Evolutionary conservation across 1,140 invertebrate genomes (phyloP).

Genomic region (Ostrea denselamellosa): DNA sequence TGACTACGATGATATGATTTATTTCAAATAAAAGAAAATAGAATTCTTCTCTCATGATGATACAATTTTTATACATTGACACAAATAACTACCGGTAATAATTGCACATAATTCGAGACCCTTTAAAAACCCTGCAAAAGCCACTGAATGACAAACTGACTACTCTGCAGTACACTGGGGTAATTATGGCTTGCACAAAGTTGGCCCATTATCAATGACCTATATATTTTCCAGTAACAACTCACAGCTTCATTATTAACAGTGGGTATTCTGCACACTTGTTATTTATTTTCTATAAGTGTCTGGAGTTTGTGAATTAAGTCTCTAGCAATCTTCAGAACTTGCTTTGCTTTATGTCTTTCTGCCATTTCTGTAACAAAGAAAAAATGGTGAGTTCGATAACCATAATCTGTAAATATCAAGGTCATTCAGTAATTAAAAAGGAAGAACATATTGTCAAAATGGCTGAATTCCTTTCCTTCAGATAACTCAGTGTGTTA

Average conservation of each 20-base stretch:
- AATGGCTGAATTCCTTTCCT: too few species aligned
- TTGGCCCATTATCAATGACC: background rate
- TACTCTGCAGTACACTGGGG: background rate
- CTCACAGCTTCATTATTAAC: background rate
- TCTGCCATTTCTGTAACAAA: constrained; percentile 94
- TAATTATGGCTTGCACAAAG: background rate
- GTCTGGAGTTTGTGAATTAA: constrained; percentile 92
- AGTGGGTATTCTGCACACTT: background rate
- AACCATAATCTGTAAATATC: too few species aligned
- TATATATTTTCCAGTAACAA: background rate
- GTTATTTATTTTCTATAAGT: constrained; percentile 88
- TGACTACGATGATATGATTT: background rate
- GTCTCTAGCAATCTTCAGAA: constrained; percentile 90
- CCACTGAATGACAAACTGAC: background rate
- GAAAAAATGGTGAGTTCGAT: background rate
- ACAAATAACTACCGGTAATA: background rate
- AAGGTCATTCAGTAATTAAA: too few species aligned
- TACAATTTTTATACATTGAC: background rate
- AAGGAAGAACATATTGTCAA: too few species aligned
- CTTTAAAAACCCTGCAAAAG: background rate
- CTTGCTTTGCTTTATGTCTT: constrained; percentile 89
- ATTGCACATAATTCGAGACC: background rate
- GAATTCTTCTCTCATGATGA: background rate
- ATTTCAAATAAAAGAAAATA: background rate
- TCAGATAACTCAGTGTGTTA: too few species aligned